Conservation (phyloP, 2,113 vertebrate genomes). For the Triplophysa siluroides region DNA sequence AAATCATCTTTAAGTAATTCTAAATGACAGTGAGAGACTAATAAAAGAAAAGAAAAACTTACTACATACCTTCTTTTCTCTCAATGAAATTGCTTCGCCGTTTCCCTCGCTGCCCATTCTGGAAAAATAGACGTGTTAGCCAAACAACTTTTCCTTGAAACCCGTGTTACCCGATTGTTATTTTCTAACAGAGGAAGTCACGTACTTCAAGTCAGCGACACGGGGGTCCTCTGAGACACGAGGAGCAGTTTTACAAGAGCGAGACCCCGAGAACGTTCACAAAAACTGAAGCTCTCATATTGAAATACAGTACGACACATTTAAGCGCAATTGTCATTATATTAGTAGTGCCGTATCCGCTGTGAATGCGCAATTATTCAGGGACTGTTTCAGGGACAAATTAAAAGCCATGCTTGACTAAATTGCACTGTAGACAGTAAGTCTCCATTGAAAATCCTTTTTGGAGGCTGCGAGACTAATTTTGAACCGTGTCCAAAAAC, state of each 20-base stretch:
- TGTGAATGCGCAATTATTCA: constrained; percentile 24
- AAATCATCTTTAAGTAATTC: neutral
- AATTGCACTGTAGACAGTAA: neutral
- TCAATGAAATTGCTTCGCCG: neutral
- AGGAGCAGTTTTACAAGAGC: neutral
- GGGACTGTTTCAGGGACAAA: constrained; percentile 12
- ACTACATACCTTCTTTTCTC: neutral
- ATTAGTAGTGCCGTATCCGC: constrained; percentile 23
- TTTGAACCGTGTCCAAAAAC: neutral
- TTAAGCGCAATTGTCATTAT: neutral
- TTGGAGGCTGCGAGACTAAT: neutral
- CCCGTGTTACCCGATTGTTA: neutral
- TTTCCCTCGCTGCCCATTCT: constrained; percentile 20
- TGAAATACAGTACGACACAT: neutral
- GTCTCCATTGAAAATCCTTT: constrained; percentile 14
- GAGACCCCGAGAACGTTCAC: neutral
- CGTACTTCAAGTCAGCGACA: neutral
- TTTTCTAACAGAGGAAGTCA: neutral
- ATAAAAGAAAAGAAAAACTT: neutral
- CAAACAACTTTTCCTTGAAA: neutral
- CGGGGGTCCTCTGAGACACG: neutral
- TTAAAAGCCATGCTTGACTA: constrained; percentile 5
- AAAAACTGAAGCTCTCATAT: constrained; percentile 3
- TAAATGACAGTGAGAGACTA: constrained; percentile 3
- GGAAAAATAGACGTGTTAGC: neutral